phyloP scores from a whole-genome alignment of 2,888 invertebrate species.

The Cantharis flavilabris region DNA sequence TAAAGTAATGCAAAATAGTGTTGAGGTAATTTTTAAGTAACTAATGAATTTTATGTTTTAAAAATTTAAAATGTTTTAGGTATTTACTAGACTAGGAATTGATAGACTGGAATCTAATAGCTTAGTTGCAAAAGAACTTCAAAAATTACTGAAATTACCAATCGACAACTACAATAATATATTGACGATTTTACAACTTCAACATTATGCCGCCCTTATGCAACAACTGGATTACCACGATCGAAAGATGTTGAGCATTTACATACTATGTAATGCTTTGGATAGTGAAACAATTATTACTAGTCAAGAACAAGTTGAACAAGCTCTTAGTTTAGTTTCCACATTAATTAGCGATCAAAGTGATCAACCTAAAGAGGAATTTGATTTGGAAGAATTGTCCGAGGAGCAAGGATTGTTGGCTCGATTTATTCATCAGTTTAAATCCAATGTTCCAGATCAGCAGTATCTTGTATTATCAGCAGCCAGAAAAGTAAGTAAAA shows the following conservation, averaged over 20 bases:
- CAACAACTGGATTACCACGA: slow-evolving; percentile 88
- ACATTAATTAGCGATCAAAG: slow-evolving; percentile 86
- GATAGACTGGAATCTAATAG: slow-evolving; percentile 79
- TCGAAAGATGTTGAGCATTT: slow-evolving; percentile 82
- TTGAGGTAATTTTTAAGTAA: slow-evolving; percentile 53
- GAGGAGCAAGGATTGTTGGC: slow-evolving; percentile 95
- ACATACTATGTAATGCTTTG: slow-evolving; percentile 86
- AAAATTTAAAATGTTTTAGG: slow-evolving; percentile 32
- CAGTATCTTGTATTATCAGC: slow-evolving; percentile 89
- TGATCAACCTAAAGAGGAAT: slow-evolving; percentile 67
- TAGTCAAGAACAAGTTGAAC: slow-evolving; percentile 81
- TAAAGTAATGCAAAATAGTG: slow-evolving; percentile 89
- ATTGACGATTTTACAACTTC: slow-evolving; percentile 82
- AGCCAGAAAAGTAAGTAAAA: slow-evolving; percentile 70
- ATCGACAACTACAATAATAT: slow-evolving; percentile 94
- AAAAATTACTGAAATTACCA: slow-evolving; percentile 91
- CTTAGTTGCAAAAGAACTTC: slow-evolving; percentile 89
- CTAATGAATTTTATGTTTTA: background rate
- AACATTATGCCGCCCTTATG: slow-evolving; percentile 85
- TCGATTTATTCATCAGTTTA: slow-evolving; percentile 83
- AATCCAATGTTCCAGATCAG: slow-evolving; percentile 79
- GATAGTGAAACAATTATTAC: slow-evolving; percentile 88
- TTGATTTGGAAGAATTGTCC: slow-evolving; percentile 91
- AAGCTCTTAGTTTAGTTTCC: slow-evolving; percentile 67
- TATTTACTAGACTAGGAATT: slow-evolving; percentile 86